Base-by-base conservation (phyloP, 1,140 invertebrate genomes). In the Odontomachus brunneus region DNA sequence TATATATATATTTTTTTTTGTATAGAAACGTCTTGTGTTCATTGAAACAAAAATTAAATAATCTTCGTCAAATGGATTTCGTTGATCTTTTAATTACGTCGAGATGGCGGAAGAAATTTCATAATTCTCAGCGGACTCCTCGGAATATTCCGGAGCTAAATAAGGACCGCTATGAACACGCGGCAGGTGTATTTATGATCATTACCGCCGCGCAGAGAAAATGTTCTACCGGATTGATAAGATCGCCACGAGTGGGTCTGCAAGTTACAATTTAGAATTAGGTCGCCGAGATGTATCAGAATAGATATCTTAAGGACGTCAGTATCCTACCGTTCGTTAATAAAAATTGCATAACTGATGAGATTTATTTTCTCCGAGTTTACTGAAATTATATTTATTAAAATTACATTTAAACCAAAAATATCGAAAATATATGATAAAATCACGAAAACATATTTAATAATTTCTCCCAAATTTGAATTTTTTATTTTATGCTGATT, bases 151-250 rank as follows among this genome's bases (percentile, higher is more conserved):
- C 12, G 2, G 15, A 26, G 24, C 12, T 33, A 63, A 49, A 17
- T 49, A 51, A 51, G 65, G 62, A 62, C 38, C 9, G 9, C 38
- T 44, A 44, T 11, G 9, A 44, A 11, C 9, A 44, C 24, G 3
- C 29, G n/a, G n/a, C 12, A 74, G 29, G 48, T 29, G n/a, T 60
- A 17, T 7, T 59, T 74, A 19, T 14, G 12, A 49, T 74, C 17
- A 73, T 73, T 74, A 38, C 24, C 12, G 55, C 24, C 12, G 17
- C 24, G 24, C n/a, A n/a, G 7, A 74, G 38, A 29, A 74, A 63
- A 62, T 74, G 24, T 74, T 60, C 9, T 22, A 59, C 33, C 0
- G 24, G 49, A 71, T 71, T 51, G 55, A 62, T 74, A 74, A 60
- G 24, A 74, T 48, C 38, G 14, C 55, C 3, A 11, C 33, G n/a